phyloP scores from a whole-genome alignment of 2,888 invertebrate genomes.

The Catocala sponsa region DNA sequence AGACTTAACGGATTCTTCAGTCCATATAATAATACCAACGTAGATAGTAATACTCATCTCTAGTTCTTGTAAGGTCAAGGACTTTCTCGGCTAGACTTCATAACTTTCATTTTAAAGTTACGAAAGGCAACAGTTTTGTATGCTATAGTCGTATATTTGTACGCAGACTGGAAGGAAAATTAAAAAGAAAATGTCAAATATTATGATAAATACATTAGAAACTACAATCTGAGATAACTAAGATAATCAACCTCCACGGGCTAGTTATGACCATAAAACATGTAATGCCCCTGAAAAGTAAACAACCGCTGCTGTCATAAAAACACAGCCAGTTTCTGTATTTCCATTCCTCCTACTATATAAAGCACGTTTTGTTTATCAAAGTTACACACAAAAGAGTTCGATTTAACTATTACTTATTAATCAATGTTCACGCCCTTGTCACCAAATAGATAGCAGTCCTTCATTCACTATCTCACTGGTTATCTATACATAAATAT shows the following conservation, averaged over 20 bases:
- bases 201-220: constrained; percentile 22
- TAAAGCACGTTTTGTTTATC: constrained; percentile 44
- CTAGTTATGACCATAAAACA: constrained; percentile 54
- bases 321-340: constrained; percentile 59
- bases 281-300: constrained; percentile 53
- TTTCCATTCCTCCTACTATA: constrained; percentile 44
- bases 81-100: constrained; percentile 5
- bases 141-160: neutral
- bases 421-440: constrained; percentile 43
- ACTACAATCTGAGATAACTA: constrained; percentile 41
- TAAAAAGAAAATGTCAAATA: neutral
- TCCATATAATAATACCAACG: constrained; percentile 5
- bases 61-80: constrained; percentile 2
- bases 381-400: constrained; percentile 37
- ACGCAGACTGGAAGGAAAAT: constrained; percentile 1
- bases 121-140: neutral
- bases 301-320: constrained; percentile 67
- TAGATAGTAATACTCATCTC: constrained; percentile 6
- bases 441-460: constrained; percentile 39
- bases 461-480: constrained; percentile 36
- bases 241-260: constrained; percentile 43
- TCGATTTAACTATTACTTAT: constrained; percentile 24
- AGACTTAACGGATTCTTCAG: constrained; percentile 6
- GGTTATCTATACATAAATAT: constrained; percentile 41
- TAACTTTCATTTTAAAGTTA: constrained; percentile 7